Conservation (phyloP, 1,140 invertebrate genomes). For the Lordiphosa mommai region DNA sequence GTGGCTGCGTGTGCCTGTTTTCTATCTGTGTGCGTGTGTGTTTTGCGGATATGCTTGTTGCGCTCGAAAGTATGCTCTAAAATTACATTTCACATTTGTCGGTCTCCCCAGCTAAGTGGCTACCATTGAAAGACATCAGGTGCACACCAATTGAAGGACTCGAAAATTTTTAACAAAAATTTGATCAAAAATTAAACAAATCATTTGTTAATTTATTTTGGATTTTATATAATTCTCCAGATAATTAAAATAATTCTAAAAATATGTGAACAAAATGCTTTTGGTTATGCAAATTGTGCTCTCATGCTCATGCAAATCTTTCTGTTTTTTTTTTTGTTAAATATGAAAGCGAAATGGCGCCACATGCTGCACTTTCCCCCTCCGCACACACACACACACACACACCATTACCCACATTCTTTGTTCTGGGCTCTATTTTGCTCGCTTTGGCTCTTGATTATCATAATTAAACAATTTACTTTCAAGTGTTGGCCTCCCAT, state of each 20-base stretch:
- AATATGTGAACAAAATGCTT: no score
- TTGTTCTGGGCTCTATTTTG: background rate
- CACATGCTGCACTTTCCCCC: background rate
- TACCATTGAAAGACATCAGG: background rate
- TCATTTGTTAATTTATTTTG: no score
- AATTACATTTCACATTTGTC: constrained; percentile 36
- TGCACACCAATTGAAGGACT: background rate
- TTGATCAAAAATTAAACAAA: no score
- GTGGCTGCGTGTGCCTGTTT: background rate
- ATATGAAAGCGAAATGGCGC: background rate
- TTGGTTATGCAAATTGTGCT: no score
- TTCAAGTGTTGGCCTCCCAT: constrained; percentile 54
- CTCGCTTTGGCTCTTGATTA: constrained; percentile 44
- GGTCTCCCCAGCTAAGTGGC: no score
- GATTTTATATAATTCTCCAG: no score
- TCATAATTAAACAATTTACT: constrained; percentile 73
- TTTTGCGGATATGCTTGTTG: constrained; percentile 41
- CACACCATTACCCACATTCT: background rate
- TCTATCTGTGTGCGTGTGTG: background rate
- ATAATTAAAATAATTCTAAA: no score
- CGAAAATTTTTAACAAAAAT: background rate
- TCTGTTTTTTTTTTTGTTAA: background rate
- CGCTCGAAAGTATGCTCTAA: constrained; percentile 60
- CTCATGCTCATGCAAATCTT: no score
- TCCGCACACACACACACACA: background rate